These are phyloP conservation scores for Gambusia holbrooki DNA, from an alignment of 2,113 vertebrate species.

Conservation along the genomic window DNA sequence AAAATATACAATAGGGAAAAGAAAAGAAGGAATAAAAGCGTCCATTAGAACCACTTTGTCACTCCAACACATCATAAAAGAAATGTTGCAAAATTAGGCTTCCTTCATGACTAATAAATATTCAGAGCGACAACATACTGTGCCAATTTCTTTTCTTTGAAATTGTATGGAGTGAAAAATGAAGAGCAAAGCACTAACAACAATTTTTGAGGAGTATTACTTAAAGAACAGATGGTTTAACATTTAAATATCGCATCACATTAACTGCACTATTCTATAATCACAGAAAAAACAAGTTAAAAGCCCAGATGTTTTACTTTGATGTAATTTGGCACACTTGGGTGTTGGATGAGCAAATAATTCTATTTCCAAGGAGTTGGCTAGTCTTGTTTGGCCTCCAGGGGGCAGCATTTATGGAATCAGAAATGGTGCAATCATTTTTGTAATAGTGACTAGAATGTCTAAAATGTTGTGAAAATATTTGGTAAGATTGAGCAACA, in stretches of 20 bases:
- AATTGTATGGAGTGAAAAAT: background rate
- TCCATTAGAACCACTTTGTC: too few relatives aligned
- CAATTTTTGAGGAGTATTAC: background rate
- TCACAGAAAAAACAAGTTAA: background rate
- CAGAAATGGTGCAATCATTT: background rate
- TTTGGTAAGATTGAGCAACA: background rate
- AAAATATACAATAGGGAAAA: background rate
- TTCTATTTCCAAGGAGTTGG: background rate
- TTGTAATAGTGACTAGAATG: background rate
- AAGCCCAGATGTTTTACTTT: background rate
- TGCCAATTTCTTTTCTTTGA: slow-evolving; percentile 12
- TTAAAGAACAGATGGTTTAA: slow-evolving; percentile 1
- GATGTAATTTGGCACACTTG: background rate
- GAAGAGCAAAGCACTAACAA: background rate
- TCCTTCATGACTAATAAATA: slow-evolving; percentile 24
- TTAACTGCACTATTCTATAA: background rate
- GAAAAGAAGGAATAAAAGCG: background rate
- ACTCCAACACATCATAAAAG: background rate
- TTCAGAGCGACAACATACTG: slow-evolving; percentile 25
- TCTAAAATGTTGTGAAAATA: background rate
- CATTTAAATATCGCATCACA: background rate
- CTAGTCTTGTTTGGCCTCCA: background rate
- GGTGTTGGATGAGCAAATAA: background rate
- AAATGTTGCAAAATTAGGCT: slow-evolving; percentile 12
- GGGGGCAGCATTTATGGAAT: background rate